Evolutionary conservation across 2,113 vertebrate genomes (phyloP).

Genomic region (Semicossyphus pulcher): DNA sequence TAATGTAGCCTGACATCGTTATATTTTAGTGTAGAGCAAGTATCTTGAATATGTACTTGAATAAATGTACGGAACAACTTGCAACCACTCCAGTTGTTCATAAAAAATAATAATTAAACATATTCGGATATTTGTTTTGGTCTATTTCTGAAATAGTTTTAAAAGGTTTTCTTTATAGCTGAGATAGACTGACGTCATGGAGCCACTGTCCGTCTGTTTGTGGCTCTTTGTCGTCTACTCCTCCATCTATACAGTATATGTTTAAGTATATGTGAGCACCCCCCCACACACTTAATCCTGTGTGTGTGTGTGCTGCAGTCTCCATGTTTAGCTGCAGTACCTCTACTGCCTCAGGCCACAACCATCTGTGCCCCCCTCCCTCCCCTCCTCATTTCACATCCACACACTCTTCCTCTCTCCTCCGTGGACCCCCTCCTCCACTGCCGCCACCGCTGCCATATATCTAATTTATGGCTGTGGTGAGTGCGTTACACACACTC

Average conservation of each 20-base stretch:
- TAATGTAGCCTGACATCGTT: no score
- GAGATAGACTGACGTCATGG: no score
- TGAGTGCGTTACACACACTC: slow-evolving; percentile 73
- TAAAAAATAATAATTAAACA: no score
- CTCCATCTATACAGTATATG: neutral
- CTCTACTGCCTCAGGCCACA: slow-evolving; percentile 74
- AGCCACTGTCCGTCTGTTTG: neutral
- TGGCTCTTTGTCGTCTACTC: neutral
- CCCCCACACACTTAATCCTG: slow-evolving; percentile 26
- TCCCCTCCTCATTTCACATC: slow-evolving; percentile 23
- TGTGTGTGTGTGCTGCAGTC: slow-evolving; percentile 48
- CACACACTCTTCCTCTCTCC: slow-evolving; percentile 35
- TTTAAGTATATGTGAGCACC: slow-evolving; percentile 6
- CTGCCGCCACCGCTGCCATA: slow-evolving; percentile 58
- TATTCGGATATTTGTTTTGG: no score
- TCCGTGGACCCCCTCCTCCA: slow-evolving; percentile 18
- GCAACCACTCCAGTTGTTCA: no score
- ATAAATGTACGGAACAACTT: no score
- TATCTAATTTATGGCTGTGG: slow-evolving; percentile 76
- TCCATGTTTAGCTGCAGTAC: slow-evolving; percentile 71
- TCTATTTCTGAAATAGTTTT: no score
- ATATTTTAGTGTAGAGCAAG: no score
- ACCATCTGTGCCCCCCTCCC: slow-evolving; percentile 76
- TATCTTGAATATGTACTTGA: no score
- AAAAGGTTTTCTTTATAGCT: no score